A percentile compares a stretch with the other conserved stretches of the same genome.
phyloP scores from a whole-genome alignment of 1,140 invertebrate genomes.

The Cherax quadricarinatus region DNA sequence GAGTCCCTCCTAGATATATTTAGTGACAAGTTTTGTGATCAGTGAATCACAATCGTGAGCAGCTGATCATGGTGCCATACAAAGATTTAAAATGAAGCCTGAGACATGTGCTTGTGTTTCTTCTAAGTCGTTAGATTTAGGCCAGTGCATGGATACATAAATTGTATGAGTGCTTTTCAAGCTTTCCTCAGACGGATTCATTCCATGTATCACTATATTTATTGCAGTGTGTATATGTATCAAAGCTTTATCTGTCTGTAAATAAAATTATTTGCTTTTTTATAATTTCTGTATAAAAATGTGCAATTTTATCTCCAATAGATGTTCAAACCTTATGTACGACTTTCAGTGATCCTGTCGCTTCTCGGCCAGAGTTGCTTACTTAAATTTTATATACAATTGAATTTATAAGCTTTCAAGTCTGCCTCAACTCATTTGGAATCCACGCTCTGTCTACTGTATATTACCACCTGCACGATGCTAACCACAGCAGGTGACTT shows the following conservation, averaged over 20 bases:
- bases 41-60: neutral
- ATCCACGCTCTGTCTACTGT: too few species aligned
- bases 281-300: conserved; percentile 51
- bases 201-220: conserved; percentile 58
- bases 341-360: conserved; percentile 14
- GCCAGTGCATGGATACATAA: conserved; percentile 26
- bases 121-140: conserved; percentile 16
- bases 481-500: too few species aligned
- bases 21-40: neutral
- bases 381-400: too few species aligned
- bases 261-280: conserved; percentile 44
- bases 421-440: too few species aligned
- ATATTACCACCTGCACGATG: too few species aligned
- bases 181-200: conserved; percentile 23
- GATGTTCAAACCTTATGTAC: conserved; percentile 38
- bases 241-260: conserved; percentile 61
- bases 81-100: neutral
- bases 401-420: too few species aligned
- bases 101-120: conserved; percentile 11
- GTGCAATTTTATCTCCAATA: conserved; percentile 65
- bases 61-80: neutral
- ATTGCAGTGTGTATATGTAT: conserved; percentile 62
- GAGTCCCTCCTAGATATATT: neutral
- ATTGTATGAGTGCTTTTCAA: conserved; percentile 4
- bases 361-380: too few species aligned